A percentile compares a stretch with the other conserved stretches of the same genome.
Evolutionary conservation across 1,140 invertebrate genomes (phyloP).

Genomic region (Dryas iulia): DNA sequence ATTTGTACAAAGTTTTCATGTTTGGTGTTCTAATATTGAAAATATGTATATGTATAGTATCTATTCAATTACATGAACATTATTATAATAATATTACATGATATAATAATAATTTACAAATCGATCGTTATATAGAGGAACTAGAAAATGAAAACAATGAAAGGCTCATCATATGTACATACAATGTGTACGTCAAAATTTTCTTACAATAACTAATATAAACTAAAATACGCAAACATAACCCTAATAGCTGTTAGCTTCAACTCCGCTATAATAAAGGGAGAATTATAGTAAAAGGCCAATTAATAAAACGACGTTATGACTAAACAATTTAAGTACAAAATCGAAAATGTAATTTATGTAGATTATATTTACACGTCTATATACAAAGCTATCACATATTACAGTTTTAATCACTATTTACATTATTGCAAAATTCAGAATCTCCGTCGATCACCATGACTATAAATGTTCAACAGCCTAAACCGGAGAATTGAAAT

Average conservation of each 20-base stretch:
- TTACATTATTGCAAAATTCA: slow-evolving; percentile 76
- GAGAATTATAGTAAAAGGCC: slow-evolving; percentile 6
- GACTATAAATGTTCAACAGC: slow-evolving; percentile 49
- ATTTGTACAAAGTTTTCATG: slow-evolving; percentile 78
- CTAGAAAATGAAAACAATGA: slow-evolving; percentile 58
- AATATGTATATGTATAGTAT: slow-evolving; percentile 60
- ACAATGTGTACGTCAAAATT: slow-evolving; percentile 15
- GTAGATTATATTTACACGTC: slow-evolving; percentile 69
- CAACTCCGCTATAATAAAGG: slow-evolving; percentile 5
- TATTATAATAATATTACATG: slow-evolving; percentile 38
- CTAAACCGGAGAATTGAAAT: slow-evolving; percentile 51
- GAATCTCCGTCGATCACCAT: slow-evolving; percentile 47
- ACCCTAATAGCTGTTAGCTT: slow-evolving; percentile 1
- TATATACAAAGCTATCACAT: slow-evolving; percentile 80
- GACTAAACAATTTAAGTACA: slow-evolving; percentile 70
- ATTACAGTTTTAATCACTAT: slow-evolving; percentile 75
- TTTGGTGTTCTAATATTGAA: slow-evolving; percentile 76
- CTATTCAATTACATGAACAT: slow-evolving; percentile 66
- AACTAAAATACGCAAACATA: slow-evolving; percentile 24
- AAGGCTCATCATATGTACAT: slow-evolving; percentile 6
- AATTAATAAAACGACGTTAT: slow-evolving; percentile 24
- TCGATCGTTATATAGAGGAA: slow-evolving; percentile 57
- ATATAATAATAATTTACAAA: slow-evolving; percentile 47
- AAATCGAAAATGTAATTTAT: slow-evolving; percentile 59
- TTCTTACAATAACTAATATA: slow-evolving; percentile 14